Percentiles rank a stretch among this genome's conserved stretches.
Conservation (phyloP, 2,113 vertebrate species). For the Dasypus novemcinctus region DNA sequence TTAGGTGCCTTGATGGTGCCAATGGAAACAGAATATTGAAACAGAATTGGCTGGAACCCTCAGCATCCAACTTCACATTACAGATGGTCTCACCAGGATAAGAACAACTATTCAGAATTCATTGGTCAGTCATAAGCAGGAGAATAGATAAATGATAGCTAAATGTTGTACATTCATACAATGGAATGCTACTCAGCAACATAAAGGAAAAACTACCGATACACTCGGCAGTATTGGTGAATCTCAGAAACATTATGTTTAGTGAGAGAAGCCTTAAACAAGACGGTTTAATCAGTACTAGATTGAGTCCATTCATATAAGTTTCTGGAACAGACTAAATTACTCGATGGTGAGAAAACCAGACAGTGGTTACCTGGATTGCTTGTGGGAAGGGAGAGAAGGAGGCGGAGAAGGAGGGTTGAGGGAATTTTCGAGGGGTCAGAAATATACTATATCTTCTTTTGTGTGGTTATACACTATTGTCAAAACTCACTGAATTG, state of each 20-base stretch:
- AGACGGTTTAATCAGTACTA: not conserved
- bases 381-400: no score
- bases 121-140: not conserved
- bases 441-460: not conserved
- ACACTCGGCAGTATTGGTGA: no score
- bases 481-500: not conserved
- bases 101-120: not conserved
- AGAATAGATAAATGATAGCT: not conserved
- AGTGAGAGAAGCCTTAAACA: not conserved
- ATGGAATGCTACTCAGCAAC: not conserved
- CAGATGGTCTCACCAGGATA: not conserved
- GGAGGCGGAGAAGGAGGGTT: no score
- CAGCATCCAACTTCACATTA: not conserved
- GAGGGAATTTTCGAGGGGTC: not conserved
- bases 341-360: not conserved
- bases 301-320: no score
- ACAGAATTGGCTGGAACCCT: not conserved
- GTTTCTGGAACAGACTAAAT: not conserved
- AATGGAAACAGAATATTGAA: not conserved
- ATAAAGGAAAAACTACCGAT: no score
- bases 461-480: not conserved
- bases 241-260: not conserved
- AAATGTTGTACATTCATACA: not conserved
- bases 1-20: not conserved
- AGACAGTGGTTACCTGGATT: not conserved